Evolutionary conservation across 1,140 invertebrate species (phyloP).

Genomic region (Cephus cinctus): DNA sequence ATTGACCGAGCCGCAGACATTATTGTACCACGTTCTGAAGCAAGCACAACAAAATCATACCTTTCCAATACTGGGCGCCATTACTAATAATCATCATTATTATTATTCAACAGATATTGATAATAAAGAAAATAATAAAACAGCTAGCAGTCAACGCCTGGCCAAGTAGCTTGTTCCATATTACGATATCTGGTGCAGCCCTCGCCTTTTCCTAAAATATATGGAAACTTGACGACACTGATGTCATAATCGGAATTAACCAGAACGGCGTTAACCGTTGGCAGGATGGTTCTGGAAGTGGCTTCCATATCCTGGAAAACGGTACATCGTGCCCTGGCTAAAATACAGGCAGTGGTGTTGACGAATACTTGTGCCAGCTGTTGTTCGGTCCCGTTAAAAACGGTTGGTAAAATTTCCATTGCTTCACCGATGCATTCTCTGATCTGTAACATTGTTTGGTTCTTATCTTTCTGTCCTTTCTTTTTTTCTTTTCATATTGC

Average conservation of each 20-base stretch:
- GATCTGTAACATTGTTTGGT: conserved; percentile 25
- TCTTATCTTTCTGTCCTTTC: background rate
- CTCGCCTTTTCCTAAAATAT: conserved; percentile 25
- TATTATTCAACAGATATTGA: background rate
- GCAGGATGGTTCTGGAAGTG: conserved; percentile 28
- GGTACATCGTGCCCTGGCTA: conserved; percentile 42
- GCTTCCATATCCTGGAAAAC: conserved; percentile 21
- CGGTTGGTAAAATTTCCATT: conserved; percentile 20
- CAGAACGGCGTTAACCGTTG: conserved; percentile 35
- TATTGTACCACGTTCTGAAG: background rate
- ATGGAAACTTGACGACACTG: conserved; percentile 43
- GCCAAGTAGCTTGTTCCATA: conserved; percentile 37
- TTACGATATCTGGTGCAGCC: conserved; percentile 42
- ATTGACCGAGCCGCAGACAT: background rate
- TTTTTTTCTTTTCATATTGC: background rate
- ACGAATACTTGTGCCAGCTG: conserved; percentile 37
- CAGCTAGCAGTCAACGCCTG: conserved; percentile 31
- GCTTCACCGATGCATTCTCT: conserved; percentile 34
- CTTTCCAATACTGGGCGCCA: background rate
- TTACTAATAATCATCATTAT: background rate
- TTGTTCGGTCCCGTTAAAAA: conserved; percentile 22
- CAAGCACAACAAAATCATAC: background rate
- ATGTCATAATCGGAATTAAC: conserved; percentile 44
- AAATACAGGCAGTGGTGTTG: conserved; percentile 41
- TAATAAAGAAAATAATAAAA: background rate